These are phyloP conservation scores for Calcarius lapponicus DNA, from an alignment of 2,797 vertebrate genomes.

Conservation along the genomic window DNA sequence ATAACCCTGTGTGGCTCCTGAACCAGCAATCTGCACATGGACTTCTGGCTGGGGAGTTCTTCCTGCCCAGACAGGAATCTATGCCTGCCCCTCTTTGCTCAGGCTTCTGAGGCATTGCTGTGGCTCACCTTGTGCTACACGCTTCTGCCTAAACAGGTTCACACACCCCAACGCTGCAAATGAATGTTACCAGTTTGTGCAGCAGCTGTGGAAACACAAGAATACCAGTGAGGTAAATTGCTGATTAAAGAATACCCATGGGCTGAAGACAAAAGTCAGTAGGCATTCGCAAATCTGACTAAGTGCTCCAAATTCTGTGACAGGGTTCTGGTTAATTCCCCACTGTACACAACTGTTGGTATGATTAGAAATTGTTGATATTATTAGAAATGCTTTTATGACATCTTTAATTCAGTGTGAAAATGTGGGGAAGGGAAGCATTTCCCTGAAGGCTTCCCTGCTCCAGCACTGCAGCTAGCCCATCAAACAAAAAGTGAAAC, in stretches of 20 bases:
- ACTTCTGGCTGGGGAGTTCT: not conserved
- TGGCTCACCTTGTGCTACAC: not conserved
- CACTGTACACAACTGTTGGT: not conserved
- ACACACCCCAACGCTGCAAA: not conserved
- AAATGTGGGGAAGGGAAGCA: not conserved
- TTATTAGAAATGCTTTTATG: not conserved
- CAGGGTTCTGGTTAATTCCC: not conserved
- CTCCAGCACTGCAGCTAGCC: not conserved
- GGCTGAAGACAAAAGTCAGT: not conserved
- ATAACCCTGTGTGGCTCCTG: not conserved
- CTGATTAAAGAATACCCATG: not conserved
- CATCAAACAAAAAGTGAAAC: constrained; percentile 44
- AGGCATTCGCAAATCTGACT: not conserved
- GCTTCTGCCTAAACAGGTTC: not conserved
- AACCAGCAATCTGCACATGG: not conserved
- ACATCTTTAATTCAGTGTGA: not conserved
- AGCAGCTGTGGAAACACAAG: not conserved
- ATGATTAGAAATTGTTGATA: not conserved
- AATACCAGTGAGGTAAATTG: not conserved
- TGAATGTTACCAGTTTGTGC: not conserved
- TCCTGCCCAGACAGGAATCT: not conserved
- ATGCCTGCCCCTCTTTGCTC: fast-evolving
- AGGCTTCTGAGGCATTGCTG: not conserved
- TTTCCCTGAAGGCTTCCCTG: not conserved
- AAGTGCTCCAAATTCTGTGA: not conserved